phyloP scores from a whole-genome alignment of 1,140 invertebrate species.

The Helicoverpa zea region DNA sequence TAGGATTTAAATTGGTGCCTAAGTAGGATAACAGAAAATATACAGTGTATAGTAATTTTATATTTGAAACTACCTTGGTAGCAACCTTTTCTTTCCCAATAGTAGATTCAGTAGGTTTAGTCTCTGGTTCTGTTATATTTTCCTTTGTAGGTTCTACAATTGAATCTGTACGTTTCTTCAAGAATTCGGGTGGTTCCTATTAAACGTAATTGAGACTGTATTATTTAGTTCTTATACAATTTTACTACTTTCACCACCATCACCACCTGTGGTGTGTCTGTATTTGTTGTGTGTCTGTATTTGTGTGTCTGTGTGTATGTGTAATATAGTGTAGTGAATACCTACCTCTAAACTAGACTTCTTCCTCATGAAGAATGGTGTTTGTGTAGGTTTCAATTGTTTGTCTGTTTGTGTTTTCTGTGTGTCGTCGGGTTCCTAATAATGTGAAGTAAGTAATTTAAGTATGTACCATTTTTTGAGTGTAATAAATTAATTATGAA shows the following conservation, averaged over 20 bases:
- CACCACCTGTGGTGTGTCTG: too few species aligned
- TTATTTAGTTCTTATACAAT: too few species aligned
- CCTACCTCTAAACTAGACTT: conserved; percentile 49
- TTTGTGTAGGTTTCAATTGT: conserved; percentile 49
- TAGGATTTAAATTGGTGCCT: not conserved
- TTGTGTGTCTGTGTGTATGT: conserved; percentile 18
- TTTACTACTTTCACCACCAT: not conserved
- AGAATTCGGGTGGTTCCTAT: conserved; percentile 24
- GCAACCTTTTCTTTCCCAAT: not conserved
- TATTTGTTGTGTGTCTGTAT: not conserved
- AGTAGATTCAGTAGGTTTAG: conserved; percentile 9
- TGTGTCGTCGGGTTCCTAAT: conserved; percentile 54
- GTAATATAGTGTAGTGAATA: conserved; percentile 19
- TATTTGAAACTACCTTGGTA: not conserved
- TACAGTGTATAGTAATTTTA: not conserved
- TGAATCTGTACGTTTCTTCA: conserved; percentile 18
- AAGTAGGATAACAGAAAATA: not conserved
- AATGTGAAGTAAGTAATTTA: conserved; percentile 32
- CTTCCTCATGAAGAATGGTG: conserved; percentile 52
- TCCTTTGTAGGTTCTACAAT: conserved; percentile 14
- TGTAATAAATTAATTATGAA: not conserved
- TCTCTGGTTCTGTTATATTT: not conserved
- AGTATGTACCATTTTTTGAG: not conserved
- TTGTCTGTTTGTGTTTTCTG: conserved; percentile 43
- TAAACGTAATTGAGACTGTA: not conserved